Evolutionary conservation across 2,113 vertebrate species (phyloP), one percentile per base, ranked within the genome.

Genomic region (Melanocharis versteri): DNA sequence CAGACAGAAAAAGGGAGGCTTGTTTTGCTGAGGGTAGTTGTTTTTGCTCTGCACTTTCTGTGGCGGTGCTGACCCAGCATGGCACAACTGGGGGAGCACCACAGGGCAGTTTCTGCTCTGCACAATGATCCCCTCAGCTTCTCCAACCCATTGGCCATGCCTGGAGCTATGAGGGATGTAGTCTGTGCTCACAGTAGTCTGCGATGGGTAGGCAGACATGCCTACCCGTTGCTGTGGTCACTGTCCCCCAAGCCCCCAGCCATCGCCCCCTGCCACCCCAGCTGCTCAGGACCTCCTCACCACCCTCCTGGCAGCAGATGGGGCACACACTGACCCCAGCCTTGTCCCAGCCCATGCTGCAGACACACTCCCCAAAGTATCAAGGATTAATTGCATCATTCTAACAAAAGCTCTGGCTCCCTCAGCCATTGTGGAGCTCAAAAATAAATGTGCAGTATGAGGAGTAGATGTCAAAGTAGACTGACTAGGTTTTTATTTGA

Each of bases 391-490:
- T 26, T 1, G 10, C 5, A 2, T 37, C 4, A 6, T 73, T 81
- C 69, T 51, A 90, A 73, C 28, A 2, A 6, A 56, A 78, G 9
- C 30, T 42, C 40, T 26, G 78, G 6, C 33, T 84, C 78, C 83
- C 42, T 65, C 64, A 54, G 71, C 31, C 11, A 4, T 12, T 1
- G 1, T 12, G 33, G 26, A 88, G 61, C 64, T 96, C 76, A 89
- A 90, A 95, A 94, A 75, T 62, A 95, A 89, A 94, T 76, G 61
- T 82, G 72, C 65, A 89, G 83, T 83, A 47, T 44, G 27, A 80
- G 76, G 80, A 92, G 50, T 50, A 7, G 40, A 40, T 84, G 83
- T 65, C 87, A 69, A 76, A 95, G 85, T 7, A 66, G 68, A 79
- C 48, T n/a, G 85, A 58, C 77, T 40, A 69, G 65, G 40, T 31